Evolutionary conservation across 30 jellyfish, hydroid and myxozoan species (phyloP), one percentile per base, ranked within the genome.

Genomic region (Phacellophora camtschatica): DNA sequence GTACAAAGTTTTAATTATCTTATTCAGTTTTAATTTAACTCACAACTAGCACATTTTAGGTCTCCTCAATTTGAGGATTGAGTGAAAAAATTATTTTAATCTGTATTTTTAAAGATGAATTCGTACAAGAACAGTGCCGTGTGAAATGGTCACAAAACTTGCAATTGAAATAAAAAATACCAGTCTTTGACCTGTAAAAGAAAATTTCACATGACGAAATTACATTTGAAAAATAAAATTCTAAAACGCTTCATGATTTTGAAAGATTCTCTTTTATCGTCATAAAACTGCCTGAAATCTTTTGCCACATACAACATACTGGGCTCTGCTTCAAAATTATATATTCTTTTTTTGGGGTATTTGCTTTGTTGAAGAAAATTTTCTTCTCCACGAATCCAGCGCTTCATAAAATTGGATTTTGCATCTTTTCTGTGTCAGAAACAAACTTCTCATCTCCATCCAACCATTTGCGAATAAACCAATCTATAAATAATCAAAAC

Each of bases 371-470:
- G 78, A 2, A 65, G 33, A 35, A 65, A 65, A 6, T 31, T 65
- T 59, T 65, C 78, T 35, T 65, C 36, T 65, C 78, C 78, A 34
- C 59, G 36, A 65, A 65, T 65, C 78, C 78, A 65, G 78, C 78
- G 31, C 22, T 59, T 31, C 1, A 65, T 24, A 59, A 65, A 65
- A 34, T 65, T 59, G 4, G 15, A 30, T 59, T 65, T 65, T 32
- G 78, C 12, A 65, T 30, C 78, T 31, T 65, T 59, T 59, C 36
- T 59, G 43, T n/a, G n/a, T n/a, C n/a, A n/a, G n/a, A n/a, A n/a
- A 65, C 36, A 59, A 65, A 65, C 43, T 30, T 65, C 3, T 65
- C 74, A 49, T 65, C 54, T 9, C 78, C 78, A 65, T 65, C 78
- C 33, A 65, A 59, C 78, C 78, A 65, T 36, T 30, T 65, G 22